Base-by-base conservation (phyloP, 2,888 invertebrate species). In the Siphlonurus alternatus region DNA sequence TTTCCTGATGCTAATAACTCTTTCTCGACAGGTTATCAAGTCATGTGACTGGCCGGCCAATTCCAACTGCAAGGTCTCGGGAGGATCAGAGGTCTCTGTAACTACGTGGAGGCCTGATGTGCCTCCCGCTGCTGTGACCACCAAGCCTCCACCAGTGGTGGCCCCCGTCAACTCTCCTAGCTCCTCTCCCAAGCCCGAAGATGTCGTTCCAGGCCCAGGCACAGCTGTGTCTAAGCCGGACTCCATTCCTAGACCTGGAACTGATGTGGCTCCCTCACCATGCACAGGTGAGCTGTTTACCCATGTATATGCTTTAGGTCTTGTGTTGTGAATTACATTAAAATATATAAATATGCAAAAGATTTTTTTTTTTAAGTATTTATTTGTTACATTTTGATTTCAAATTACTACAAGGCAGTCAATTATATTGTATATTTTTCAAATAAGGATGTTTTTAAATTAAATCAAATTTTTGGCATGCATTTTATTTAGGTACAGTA, bases 21-120 rank as follows among this genome's bases (percentile, higher is more conserved):
- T 56, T 53, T 61, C 53, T 65, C 69, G 72, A 54, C 69, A 84
- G 79, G 80, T 81, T 7, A 77, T 78, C 67, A 80, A 82, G 71
- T 82, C 82, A 62, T 88, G 88, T 69, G 88, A 88, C 71, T 88
- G 88, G 88, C 88, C 88, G 0, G 75, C 73, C 25, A 79, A 78
- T 66, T 83, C 87, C 0, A 78, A 82, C 66, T 88, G 88, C 70
- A 1, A 71, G 71, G 64, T 66, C 22, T n/a, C 2, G 68, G 65
- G 38, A 10, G 38, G 56, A 10, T 10, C 5, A 10, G 38, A 38
- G 7, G 15, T 15, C 15, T 5, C 38, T 22, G 5, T 20, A 18
- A 56, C 56, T 22, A 56, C 56, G 7, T 20, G 22, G 22, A 10
- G 56, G 7, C 56, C 56, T 56, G n/a, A n/a, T 7, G 7, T 20